Percentiles rank a stretch among this genome's conserved stretches.
phyloP scores from a whole-genome alignment of 35 echinoderm and acorn worm species.

The Nesometra sesokonis region DNA sequence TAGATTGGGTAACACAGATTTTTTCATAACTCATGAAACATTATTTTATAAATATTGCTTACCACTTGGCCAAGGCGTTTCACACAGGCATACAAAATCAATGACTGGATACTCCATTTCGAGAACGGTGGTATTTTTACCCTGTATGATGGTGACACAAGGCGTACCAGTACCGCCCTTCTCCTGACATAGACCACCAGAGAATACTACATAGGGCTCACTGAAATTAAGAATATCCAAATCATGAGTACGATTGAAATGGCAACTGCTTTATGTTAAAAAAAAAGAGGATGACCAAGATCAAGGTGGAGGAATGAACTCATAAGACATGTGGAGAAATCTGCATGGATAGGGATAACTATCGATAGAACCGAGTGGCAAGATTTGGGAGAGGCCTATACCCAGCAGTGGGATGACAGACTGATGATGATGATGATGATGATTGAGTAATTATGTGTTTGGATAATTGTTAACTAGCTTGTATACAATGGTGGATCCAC shows the following conservation, averaged over 20 bases:
- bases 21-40: no score
- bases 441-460: no score
- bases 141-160: slow-evolving; percentile 97
- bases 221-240: slow-evolving; percentile 30
- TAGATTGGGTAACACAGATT: no score
- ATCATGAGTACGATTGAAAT: not conserved
- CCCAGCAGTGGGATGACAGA: no score
- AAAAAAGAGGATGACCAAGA: no score
- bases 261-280: not conserved
- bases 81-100: slow-evolving; percentile 84
- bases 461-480: no score
- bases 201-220: slow-evolving; percentile 96
- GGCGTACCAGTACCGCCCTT: slow-evolving; percentile 63
- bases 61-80: slow-evolving; percentile 98
- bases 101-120: slow-evolving; percentile 98
- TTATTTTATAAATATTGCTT: slow-evolving; percentile 44
- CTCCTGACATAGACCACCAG: slow-evolving; percentile 78
- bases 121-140: slow-evolving; percentile 93
- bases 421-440: no score
- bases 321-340: no score
- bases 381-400: no score
- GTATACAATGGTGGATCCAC: no score
- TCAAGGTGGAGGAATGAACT: no score
- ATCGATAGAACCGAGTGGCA: no score
- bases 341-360: not conserved